These are phyloP conservation scores for Diplodus puntazzo DNA, from an alignment of 2,797 vertebrate genomes.

Conservation along the genomic window DNA sequence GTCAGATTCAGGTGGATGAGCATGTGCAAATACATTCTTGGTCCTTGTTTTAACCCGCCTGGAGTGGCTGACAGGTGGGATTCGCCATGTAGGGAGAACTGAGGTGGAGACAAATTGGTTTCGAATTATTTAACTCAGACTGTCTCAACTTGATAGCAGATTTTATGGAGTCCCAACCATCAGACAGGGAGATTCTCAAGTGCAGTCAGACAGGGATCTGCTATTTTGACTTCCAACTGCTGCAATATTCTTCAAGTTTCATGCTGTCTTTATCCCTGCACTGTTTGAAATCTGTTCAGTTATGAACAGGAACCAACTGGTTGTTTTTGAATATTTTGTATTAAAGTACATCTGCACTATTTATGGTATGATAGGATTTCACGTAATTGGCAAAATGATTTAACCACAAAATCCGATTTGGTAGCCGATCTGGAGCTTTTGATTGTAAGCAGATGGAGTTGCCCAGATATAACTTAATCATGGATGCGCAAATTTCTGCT, in stretches of 20 bases:
- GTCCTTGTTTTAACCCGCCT: conserved; percentile 10
- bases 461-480: neutral
- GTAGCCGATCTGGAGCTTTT: neutral
- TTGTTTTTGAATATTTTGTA: neutral
- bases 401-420: conserved; percentile 5
- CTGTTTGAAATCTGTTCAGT: neutral
- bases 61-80: conserved; percentile 14
- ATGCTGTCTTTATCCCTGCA: neutral
- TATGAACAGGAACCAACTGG: neutral
- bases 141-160: neutral
- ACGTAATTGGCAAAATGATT: conserved; percentile 4
- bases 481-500: neutral
- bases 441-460: conserved; percentile 4
- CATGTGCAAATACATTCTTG: neutral
- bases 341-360: neutral
- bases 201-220: neutral
- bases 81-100: conserved; percentile 10
- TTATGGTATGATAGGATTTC: neutral
- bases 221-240: conserved; percentile 8
- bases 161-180: neutral
- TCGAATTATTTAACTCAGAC: conserved; percentile 16
- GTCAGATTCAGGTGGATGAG: conserved; percentile 12
- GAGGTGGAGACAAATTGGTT: conserved; percentile 17
- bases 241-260: neutral
- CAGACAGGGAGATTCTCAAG: conserved; percentile 8